Percentiles rank a stretch among this genome's conserved stretches.
These are phyloP conservation scores for Suricata suricatta DNA, from an alignment of 2,113 vertebrate genomes.

Conservation along the genomic window DNA sequence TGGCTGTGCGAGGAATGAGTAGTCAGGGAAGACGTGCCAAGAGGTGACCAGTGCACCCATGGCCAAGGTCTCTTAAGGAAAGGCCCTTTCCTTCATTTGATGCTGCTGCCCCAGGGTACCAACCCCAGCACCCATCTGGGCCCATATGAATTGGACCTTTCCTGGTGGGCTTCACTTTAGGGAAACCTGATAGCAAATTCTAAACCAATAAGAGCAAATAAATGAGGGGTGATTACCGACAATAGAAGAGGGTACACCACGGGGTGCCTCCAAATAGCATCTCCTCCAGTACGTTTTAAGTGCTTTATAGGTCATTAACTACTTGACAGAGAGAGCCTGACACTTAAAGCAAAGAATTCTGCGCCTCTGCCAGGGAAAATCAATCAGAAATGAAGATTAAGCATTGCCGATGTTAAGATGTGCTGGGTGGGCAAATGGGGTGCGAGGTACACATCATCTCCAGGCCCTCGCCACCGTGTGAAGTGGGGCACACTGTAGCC, in stretches of 20 bases:
- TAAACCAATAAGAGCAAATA: conserved; percentile 73
- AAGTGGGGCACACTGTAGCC: conserved; percentile 22
- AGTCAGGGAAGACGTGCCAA: neutral
- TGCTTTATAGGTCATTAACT: conserved; percentile 80
- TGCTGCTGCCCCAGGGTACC: neutral
- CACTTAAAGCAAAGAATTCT: conserved; percentile 74
- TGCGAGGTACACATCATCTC: conserved; percentile 28
- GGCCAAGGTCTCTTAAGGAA: neutral
- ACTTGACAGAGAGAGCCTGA: conserved; percentile 79
- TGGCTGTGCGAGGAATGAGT: neutral
- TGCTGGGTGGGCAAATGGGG: conserved; percentile 22
- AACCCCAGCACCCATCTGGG: neutral
- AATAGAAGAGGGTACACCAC: conserved; percentile 57
- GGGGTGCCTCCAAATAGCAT: conserved; percentile 68
- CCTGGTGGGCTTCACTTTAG: neutral
- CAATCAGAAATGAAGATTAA: conserved; percentile 76
- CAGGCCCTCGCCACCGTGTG: conserved; percentile 41
- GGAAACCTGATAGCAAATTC: conserved; percentile 59
- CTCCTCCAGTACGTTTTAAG: conserved; percentile 72
- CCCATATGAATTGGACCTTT: neutral
- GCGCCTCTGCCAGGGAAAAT: conserved; percentile 75
- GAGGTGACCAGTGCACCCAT: neutral
- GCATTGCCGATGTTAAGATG: neutral
- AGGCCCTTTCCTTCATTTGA: neutral
- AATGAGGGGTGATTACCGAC: conserved; percentile 78